Conservation (phyloP, 2,888 invertebrate genomes). For the Girardia tigrina region DNA sequence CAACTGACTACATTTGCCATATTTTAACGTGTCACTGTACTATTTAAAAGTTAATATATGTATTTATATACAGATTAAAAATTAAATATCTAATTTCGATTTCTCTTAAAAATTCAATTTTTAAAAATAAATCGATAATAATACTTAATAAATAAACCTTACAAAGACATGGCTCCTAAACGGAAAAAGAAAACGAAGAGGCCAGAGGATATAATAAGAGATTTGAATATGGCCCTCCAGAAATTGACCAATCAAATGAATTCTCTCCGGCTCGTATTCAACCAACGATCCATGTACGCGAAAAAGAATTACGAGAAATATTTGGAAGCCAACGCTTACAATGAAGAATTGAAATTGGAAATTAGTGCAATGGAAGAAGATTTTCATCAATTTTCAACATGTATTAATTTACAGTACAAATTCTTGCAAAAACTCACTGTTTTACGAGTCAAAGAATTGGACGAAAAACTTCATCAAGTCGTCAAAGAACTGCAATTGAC, state of each 20-base stretch:
- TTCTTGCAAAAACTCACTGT: not conserved
- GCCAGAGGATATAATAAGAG: not conserved
- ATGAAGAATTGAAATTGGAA: not conserved
- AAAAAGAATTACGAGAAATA: not conserved
- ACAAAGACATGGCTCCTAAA: not conserved
- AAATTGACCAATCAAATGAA: not conserved
- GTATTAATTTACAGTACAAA: slow-evolving; percentile 18
- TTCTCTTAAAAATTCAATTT: too few relatives aligned
- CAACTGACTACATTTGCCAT: too few relatives aligned
- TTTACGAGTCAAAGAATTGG: not conserved
- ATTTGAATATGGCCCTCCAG: not conserved
- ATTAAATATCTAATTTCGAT: too few relatives aligned
- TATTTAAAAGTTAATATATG: too few relatives aligned
- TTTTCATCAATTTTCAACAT: not conserved
- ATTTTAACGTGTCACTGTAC: too few relatives aligned
- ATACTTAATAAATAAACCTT: too few relatives aligned
- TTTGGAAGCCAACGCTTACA: not conserved
- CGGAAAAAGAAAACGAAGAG: not conserved
- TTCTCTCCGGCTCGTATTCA: not conserved
- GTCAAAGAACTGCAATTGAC: not conserved
- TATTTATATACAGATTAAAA: too few relatives aligned
- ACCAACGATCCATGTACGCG: not conserved
- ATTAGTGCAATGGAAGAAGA: not conserved
- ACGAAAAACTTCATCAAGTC: not conserved
- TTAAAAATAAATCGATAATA: too few relatives aligned